Evolutionary conservation across 1,140 invertebrate genomes (phyloP), one percentile per base, ranked within the genome.

Genomic region (Zophobas atratus): DNA sequence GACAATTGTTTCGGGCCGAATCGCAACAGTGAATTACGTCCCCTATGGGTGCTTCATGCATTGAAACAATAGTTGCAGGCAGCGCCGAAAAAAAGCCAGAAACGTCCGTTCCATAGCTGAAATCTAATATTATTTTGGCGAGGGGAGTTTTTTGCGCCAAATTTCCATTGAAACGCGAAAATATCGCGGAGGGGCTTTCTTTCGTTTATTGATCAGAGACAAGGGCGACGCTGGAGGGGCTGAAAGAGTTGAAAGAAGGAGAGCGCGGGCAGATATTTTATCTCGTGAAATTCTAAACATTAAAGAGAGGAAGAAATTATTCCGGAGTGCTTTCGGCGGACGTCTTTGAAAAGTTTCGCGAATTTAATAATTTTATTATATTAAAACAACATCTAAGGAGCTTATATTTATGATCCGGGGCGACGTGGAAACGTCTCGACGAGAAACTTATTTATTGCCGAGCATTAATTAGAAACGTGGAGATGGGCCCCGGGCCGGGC

Each of bases 11-110:
- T 80, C 78, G 67, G 35, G 39, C 32, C 70, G 72, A 71, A 75
- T 80, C 77, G 78, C 70, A 80, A 75, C 78, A 77, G 78, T 80
- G 76, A 74, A 75, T 77, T 80, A 77, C 77, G 55, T 77, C 70
- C 78, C 75, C 75, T 39, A 70, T 74, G 75, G 72, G 67, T 70
- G 34, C 67, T 80, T 72, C 74, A 67, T 73, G 36, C 67, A 75
- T 76, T 80, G 78, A 80, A 80, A 80, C 78, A 80, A 80, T 75
- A 70, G 63, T 51, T 57, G 38, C 71, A 49, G 41, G 46, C 20
- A 70, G 35, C 60, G 57, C 48, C 48, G 46, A 49, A 56, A 60
- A 77, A 70, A 77, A 77, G 35, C 32, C 51, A 48, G 6, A 46
- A 51, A 71, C 49, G 38, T 73, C 34, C 55, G 33, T 73, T 73